These are phyloP conservation scores for Leuciscus waleckii DNA, from an alignment of 2,797 vertebrate species.

Conservation along the genomic window DNA sequence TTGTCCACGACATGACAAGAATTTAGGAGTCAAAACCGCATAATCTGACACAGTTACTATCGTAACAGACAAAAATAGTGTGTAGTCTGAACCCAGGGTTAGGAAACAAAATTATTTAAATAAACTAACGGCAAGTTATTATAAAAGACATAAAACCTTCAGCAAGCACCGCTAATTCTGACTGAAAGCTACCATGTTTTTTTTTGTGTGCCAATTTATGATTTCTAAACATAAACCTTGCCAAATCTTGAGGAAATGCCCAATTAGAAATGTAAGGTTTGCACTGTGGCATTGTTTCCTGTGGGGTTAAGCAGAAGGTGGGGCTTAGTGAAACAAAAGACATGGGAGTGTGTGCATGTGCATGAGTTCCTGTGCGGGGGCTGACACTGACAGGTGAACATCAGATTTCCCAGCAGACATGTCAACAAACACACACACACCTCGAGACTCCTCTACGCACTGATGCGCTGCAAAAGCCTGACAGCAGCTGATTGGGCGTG, in stretches of 20 bases:
- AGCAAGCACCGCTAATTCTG: background rate
- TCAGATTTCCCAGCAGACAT: slow-evolving; percentile 56
- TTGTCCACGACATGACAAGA: background rate
- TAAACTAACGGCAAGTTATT: background rate
- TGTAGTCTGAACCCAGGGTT: background rate
- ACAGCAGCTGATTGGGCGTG: slow-evolving; percentile 72
- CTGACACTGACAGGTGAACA: slow-evolving; percentile 64
- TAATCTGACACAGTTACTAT: background rate
- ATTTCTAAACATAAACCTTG: background rate
- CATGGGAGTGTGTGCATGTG: slow-evolving; percentile 33
- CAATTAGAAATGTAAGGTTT: slow-evolving; percentile 35
- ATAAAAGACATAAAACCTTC: background rate
- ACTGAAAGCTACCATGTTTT: background rate
- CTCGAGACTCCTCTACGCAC: slow-evolving; percentile 46
- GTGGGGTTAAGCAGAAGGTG: slow-evolving; percentile 23
- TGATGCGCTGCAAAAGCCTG: slow-evolving; percentile 67
- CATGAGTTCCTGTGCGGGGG: slow-evolving; percentile 47
- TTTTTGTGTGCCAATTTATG: background rate
- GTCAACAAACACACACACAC: slow-evolving; percentile 41
- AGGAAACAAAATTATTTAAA: background rate
- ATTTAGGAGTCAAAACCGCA: background rate
- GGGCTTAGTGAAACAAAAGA: slow-evolving; percentile 40
- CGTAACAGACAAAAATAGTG: background rate
- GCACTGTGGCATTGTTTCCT: slow-evolving; percentile 41
- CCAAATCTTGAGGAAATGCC: slow-evolving; percentile 13